Base-by-base conservation (phyloP, 2,888 invertebrate genomes). In the Hecatera dysodea region DNA sequence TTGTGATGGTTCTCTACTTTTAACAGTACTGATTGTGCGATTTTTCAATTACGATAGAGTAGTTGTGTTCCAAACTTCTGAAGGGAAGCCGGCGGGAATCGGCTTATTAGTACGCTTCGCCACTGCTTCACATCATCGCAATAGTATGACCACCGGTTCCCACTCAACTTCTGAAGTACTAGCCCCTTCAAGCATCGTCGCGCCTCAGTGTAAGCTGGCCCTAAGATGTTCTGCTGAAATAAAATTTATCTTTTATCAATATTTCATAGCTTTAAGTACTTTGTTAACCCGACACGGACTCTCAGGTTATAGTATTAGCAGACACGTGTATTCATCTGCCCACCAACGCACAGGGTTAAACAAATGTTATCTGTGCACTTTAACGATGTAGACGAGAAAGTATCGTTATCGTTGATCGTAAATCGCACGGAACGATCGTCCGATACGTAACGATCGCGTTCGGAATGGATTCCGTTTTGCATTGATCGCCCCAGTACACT, bases 321-420 rank as follows among this genome's bases (percentile, higher is more conserved):
- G 52, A 70, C 67, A 82, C 65, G 69, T 65, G 64, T 67, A 44
- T 59, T 36, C 64, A 64, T 70, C 63, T 73, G 50, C 73, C 69
- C 53, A 73, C 59, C 63, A 65, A 56, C 64, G 57, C 53, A 56
- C 68, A 33, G 68, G 62, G 70, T 83, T 77, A 85, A 88, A 86
- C 86, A 86, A 88, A 88, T 87, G 87, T 86, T 86, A 86, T 86
- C 86, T 83, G 83, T 84, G 85, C 83, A 83, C 75, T 87, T 87
- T 88, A 90, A 90, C 91, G 89, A 87, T 86, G 83, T 88, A 86
- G 87, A 88, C 86, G 87, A 83, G 86, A 88, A 90, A 89, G 88
- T 89, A 90, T 88, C 82, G 91, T 85, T 89, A 88, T 87, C 86
- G 88, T 74, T 66, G 86, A 83, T 83, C 88, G 90, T 91, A 91